Conservation (phyloP, 2,888 invertebrate genomes). For the Mesorhabditis spiculigera region DNA sequence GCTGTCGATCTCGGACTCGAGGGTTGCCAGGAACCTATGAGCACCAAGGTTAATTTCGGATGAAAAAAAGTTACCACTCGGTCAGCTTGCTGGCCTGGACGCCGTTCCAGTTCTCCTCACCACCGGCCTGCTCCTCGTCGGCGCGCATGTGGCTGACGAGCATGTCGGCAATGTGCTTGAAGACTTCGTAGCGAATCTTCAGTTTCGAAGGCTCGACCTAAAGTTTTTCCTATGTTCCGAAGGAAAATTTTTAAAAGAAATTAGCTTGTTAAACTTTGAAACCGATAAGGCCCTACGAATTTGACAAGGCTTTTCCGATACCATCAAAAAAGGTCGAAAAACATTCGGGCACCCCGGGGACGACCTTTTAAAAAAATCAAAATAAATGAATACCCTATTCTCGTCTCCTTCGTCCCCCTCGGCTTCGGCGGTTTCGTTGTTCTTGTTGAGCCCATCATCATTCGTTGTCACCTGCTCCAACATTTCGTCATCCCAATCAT, state of each 20-base stretch:
- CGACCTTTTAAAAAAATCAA: not conserved
- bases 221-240: not conserved
- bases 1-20: conserved; percentile 76
- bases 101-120: conserved; percentile 49
- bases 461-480: too few relatives aligned
- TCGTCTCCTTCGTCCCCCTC: conserved; percentile 28
- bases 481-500: conserved; percentile 65
- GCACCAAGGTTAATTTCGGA: not conserved
- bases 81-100: conserved; percentile 69
- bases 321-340: too few relatives aligned
- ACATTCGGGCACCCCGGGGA: not conserved
- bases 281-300: too few relatives aligned
- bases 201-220: conserved; percentile 49
- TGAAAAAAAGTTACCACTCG: conserved; percentile 72
- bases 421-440: conserved; percentile 21
- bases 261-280: too few relatives aligned
- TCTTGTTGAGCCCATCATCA: too few relatives aligned
- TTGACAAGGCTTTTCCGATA: too few relatives aligned
- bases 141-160: conserved; percentile 82
- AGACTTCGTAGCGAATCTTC: conserved; percentile 82
- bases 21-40: conserved; percentile 69
- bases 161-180: conserved; percentile 85
- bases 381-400: not conserved
- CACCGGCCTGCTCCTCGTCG: conserved; percentile 69
- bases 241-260: too few relatives aligned